A percentile compares a stretch with the other conserved stretches of the same genome.
Conservation (phyloP, 1,140 invertebrate genomes). For the Teleopsis dalmanni region DNA sequence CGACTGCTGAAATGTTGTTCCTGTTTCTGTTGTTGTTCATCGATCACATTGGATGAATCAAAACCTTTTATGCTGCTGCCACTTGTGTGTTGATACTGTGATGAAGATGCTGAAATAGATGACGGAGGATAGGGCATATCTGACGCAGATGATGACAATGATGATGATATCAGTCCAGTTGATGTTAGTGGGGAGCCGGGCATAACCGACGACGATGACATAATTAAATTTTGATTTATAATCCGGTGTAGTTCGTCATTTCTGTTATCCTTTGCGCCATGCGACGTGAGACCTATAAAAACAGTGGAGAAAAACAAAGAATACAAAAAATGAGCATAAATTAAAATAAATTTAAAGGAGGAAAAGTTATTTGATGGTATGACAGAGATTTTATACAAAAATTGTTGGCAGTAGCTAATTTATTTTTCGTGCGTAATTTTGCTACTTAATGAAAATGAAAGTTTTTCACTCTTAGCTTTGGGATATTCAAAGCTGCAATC, state of each 20-base stretch:
- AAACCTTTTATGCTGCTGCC: conserved; percentile 39
- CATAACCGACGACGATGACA: conserved; percentile 17
- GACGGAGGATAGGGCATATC: conserved; percentile 10
- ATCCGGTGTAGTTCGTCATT: conserved; percentile 25
- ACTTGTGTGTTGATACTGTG: conserved; percentile 10
- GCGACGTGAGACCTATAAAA: conserved; percentile 8
- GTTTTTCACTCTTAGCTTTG: too few species aligned
- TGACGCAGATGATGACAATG: conserved; percentile 12
- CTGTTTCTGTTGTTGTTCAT: conserved; percentile 24
- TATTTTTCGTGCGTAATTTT: too few species aligned
- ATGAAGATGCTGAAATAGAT: conserved; percentile 7
- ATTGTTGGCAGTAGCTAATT: too few species aligned
- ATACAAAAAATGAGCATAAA: background rate
- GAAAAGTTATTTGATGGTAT: too few species aligned
- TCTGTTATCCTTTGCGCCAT: conserved; percentile 1
- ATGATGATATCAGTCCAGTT: conserved; percentile 14
- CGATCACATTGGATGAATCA: conserved; percentile 36
- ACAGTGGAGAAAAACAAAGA: background rate
- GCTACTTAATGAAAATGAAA: too few species aligned
- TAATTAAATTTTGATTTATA: conserved; percentile 43
- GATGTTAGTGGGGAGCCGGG: conserved; percentile 3
- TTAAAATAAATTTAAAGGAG: conserved; percentile 5
- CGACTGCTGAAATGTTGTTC: conserved; percentile 26
- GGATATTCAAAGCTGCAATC: too few species aligned
- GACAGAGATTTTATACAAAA: too few species aligned